Percentiles rank a stretch among this genome's conserved stretches.
Conservation (phyloP, 1,140 invertebrate genomes). For the Eulimnadia texana region DNA sequence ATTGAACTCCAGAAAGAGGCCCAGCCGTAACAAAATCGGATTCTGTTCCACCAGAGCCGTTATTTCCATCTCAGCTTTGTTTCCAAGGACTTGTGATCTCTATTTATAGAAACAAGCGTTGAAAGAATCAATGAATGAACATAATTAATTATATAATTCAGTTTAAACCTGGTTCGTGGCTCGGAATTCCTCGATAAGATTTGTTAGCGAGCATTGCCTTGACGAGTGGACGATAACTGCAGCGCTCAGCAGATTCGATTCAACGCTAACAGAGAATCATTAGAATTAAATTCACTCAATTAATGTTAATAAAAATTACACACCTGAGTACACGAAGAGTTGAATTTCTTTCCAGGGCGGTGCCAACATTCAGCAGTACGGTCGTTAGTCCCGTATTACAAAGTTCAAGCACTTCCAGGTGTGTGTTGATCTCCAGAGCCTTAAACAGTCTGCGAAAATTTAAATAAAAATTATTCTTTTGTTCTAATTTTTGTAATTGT, state of each 20-base stretch:
- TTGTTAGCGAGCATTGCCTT: conserved; percentile 71
- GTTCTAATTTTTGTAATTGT: too few relatives aligned
- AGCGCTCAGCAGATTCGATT: conserved; percentile 90
- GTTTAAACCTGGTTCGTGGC: conserved; percentile 79
- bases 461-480: not conserved
- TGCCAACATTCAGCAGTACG: conserved; percentile 66
- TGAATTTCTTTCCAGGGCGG: conserved; percentile 71
- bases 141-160: not conserved
- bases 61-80: conserved; percentile 97
- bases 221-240: conserved; percentile 65
- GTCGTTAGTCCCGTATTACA: conserved; percentile 84
- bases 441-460: conserved; percentile 50
- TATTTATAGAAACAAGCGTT: conserved; percentile 39
- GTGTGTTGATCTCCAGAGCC: conserved; percentile 73
- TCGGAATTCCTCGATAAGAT: conserved; percentile 78
- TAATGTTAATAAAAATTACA: too few relatives aligned
- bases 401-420: conserved; percentile 78
- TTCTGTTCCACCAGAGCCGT: conserved; percentile 85
- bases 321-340: conserved; percentile 74
- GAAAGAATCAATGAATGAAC: not conserved
- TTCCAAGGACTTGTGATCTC: conserved; percentile 86
- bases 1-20: conserved; percentile 89
- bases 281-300: too few relatives aligned
- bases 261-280: conserved; percentile 5
- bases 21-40: conserved; percentile 73